Conservation (phyloP, 1,140 invertebrate species). For the Zaprionus africanus region DNA sequence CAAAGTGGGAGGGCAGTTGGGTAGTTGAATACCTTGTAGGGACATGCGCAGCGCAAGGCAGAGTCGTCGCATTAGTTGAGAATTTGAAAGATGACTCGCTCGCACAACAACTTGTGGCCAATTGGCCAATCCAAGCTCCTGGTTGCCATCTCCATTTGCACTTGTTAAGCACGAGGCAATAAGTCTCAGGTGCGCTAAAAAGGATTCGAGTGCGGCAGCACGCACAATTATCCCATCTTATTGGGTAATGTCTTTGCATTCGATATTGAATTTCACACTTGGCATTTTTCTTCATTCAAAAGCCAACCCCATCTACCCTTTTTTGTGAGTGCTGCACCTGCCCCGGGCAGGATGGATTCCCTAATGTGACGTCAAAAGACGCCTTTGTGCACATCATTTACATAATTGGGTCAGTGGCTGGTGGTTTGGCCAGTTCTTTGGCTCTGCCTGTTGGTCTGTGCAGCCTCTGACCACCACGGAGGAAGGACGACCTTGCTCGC, state of each 20-base stretch:
- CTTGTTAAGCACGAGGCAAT: conserved; percentile 46
- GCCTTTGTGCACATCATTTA: conserved; percentile 53
- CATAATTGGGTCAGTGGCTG: conserved; percentile 77
- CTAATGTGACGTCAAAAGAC: conserved; percentile 28
- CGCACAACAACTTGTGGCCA: background rate
- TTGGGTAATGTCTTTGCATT: conserved; percentile 60
- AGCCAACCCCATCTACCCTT: background rate
- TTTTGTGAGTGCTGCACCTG: conserved; percentile 12
- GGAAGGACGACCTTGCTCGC: background rate
- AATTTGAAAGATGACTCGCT: conserved; percentile 37
- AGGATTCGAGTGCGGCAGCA: conserved; percentile 39
- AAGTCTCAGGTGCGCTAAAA: conserved; percentile 69
- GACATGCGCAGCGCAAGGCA: conserved; percentile 64
- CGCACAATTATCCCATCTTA: conserved; percentile 68
- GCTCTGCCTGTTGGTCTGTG: background rate
- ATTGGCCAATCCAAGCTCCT: background rate
- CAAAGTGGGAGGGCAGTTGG: background rate
- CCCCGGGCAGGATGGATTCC: background rate
- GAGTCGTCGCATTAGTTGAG: conserved; percentile 21
- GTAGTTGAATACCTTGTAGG: conserved; percentile 14
- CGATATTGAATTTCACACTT: conserved; percentile 48
- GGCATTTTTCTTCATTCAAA: background rate
- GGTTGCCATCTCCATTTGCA: background rate
- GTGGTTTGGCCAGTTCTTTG: conserved; percentile 36
- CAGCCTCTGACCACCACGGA: conserved; percentile 1